Evolutionary conservation across 2,113 vertebrate species (phyloP).

Genomic region (Vimba vimba): DNA sequence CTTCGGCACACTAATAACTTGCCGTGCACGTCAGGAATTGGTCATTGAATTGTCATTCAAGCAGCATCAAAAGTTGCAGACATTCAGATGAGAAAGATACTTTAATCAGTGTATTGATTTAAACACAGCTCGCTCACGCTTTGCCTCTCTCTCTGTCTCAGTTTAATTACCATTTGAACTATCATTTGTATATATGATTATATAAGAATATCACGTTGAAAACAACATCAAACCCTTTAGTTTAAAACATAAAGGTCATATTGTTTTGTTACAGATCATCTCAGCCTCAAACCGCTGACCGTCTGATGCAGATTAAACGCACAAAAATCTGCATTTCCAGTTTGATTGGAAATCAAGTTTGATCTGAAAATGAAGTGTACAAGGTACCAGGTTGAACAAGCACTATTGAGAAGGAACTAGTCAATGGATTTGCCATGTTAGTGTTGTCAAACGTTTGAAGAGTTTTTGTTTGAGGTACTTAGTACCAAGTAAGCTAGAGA

Average conservation of each 20-base stretch:
- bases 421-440: neutral
- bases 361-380: neutral
- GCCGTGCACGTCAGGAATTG: neutral
- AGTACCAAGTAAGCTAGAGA: neutral
- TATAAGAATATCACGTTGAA: neutral
- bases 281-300: neutral
- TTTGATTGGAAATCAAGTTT: neutral
- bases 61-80: constrained; percentile 1
- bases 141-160: neutral
- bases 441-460: neutral
- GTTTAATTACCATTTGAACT: neutral
- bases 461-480: neutral
- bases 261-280: neutral
- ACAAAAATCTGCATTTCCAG: neutral
- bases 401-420: neutral
- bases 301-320: neutral
- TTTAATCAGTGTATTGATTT: constrained; percentile 26
- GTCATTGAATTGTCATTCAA: constrained; percentile 10
- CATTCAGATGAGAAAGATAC: constrained; percentile 6
- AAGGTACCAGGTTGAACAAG: neutral
- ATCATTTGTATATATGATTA: neutral
- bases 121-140: neutral
- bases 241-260: neutral
- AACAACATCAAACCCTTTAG: neutral
- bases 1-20: neutral